phyloP scores from a whole-genome alignment of 2,888 invertebrate genomes.

The Stratiomys singularior region DNA sequence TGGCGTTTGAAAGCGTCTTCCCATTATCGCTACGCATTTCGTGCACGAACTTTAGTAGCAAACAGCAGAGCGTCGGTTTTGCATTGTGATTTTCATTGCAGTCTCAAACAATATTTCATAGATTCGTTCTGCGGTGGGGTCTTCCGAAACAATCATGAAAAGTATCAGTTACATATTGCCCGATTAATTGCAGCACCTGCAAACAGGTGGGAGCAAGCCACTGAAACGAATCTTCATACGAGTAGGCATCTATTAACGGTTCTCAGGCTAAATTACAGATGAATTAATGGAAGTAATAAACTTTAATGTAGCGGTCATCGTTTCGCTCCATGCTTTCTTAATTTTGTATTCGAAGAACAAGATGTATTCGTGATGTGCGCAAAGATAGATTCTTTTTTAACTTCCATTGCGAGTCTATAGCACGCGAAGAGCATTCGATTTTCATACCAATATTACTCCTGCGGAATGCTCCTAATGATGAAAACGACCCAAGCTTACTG shows the following conservation, averaged over 20 bases:
- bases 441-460: background rate
- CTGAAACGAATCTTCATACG: background rate
- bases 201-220: constrained; percentile 30
- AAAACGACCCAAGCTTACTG: background rate
- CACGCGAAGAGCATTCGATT: constrained; percentile 35
- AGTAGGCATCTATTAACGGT: constrained; percentile 16
- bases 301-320: constrained; percentile 39
- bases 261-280: constrained; percentile 34
- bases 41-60: too few relatives aligned
- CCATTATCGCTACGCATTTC: too few relatives aligned
- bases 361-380: constrained; percentile 8
- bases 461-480: constrained; percentile 18
- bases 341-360: constrained; percentile 1
- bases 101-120: background rate
- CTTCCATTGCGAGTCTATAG: background rate
- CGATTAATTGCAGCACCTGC: constrained; percentile 14
- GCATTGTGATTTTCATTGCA: background rate
- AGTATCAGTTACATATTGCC: constrained; percentile 37
- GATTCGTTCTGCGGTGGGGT: background rate
- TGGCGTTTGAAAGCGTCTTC: too few relatives aligned
- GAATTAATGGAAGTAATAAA: constrained; percentile 38
- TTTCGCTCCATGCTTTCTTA: constrained; percentile 35
- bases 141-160: constrained; percentile 28
- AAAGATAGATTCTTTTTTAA: background rate
- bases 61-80: background rate